Evolutionary conservation across 2,797 vertebrate genomes (phyloP).

Genomic region (Alectoris magna): DNA sequence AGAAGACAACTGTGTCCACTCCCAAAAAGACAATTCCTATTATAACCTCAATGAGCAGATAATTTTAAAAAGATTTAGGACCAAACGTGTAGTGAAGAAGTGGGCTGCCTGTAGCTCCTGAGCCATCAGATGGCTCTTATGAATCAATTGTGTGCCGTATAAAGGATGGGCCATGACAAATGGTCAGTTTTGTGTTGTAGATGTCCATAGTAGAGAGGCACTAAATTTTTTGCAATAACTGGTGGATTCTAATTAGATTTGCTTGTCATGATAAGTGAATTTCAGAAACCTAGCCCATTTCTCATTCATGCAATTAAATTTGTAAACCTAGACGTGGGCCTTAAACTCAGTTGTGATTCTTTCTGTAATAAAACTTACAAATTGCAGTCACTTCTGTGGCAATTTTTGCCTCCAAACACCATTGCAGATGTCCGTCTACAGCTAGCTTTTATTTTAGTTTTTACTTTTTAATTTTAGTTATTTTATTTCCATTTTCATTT

Average conservation of each 20-base stretch:
- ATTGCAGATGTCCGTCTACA: not conserved
- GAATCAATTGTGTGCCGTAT: not conserved
- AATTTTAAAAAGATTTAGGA: not conserved
- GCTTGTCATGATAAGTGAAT: not conserved
- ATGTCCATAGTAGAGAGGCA: not conserved
- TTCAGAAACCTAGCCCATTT: not conserved
- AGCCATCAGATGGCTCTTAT: not conserved
- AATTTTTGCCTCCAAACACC: not conserved
- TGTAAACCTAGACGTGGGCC: not conserved
- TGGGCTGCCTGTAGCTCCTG: not conserved
- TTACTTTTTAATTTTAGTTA: not conserved
- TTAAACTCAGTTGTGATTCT: not conserved
- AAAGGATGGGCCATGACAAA: not conserved
- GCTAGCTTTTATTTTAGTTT: not conserved
- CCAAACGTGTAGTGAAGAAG: not conserved
- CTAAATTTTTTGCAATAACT: not conserved
- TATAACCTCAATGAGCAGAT: not conserved
- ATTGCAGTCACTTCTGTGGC: not conserved
- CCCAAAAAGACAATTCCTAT: not conserved
- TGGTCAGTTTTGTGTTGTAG: not conserved
- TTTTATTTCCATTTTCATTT: not conserved
- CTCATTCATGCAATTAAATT: not conserved
- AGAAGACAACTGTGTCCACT: not conserved
- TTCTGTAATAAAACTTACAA: not conserved
- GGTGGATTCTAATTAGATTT: not conserved